Conservation (phyloP, 1,140 invertebrate species). For the Arctopsyche grandis region DNA sequence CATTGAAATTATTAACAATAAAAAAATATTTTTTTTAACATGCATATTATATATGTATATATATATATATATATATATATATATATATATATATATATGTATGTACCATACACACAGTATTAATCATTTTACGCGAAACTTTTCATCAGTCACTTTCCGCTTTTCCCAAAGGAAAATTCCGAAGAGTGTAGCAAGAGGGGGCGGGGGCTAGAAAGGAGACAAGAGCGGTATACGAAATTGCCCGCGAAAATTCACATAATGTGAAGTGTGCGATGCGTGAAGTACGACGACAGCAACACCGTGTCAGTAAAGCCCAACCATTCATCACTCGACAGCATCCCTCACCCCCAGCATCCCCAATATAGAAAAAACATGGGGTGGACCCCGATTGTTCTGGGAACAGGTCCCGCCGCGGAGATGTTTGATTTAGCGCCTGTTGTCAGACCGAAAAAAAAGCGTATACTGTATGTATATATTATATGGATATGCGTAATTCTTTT, state of each 20-base stretch:
- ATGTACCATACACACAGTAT: conserved; percentile 2
- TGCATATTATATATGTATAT: too few species aligned
- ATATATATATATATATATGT: neutral
- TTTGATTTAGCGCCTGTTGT: conserved; percentile 50
- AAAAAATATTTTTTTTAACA: too few species aligned
- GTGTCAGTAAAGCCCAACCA: conserved; percentile 30
- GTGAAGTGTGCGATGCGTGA: conserved; percentile 42
- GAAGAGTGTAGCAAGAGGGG: neutral
- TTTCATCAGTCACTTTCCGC: conserved; percentile 37
- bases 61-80: conserved; percentile 8
- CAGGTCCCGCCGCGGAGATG: conserved; percentile 50
- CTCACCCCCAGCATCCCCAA: conserved; percentile 36
- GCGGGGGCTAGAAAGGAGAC: too few species aligned
- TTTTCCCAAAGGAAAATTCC: neutral
- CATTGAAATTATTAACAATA: too few species aligned
- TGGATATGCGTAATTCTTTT: neutral
- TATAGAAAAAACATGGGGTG: conserved; percentile 53
- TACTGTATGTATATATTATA: conserved; percentile 24
- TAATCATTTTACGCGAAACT: neutral
- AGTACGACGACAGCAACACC: conserved; percentile 40
- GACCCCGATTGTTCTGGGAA: conserved; percentile 39
- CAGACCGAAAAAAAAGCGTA: conserved; percentile 33
- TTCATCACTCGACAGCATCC: conserved; percentile 40
- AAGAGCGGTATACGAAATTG: conserved; percentile 10
- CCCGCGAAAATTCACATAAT: conserved; percentile 36